Conservation (phyloP, 2,113 vertebrate genomes). For the Aphyosemion australe region DNA sequence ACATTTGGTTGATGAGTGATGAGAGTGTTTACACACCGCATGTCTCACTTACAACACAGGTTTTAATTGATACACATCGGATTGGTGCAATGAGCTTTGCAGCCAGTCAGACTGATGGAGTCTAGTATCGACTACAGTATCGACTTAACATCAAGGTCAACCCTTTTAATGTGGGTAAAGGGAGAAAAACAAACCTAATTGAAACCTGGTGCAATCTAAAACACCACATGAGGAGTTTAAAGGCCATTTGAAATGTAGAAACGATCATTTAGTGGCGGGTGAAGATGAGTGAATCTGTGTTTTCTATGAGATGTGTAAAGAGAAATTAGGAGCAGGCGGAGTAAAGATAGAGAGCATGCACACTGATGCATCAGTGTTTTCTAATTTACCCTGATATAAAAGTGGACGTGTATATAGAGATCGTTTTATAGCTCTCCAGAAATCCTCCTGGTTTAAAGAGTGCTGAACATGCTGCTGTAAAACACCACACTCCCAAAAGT, state of each 20-base stretch:
- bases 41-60: not conserved
- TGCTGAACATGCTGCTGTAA: slow-evolving; percentile 40
- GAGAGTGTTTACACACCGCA: not conserved
- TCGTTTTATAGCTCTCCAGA: not conserved
- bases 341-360: not conserved
- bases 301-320: not conserved
- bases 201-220: slow-evolving; percentile 5
- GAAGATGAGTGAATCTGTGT: slow-evolving; percentile 2
- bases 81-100: not conserved
- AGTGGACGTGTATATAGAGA: not conserved
- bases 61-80: not conserved
- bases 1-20: not conserved
- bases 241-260: too few relatives aligned
- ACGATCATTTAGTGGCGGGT: too few relatives aligned
- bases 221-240: not conserved
- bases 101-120: not conserved
- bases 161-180: slow-evolving; percentile 19
- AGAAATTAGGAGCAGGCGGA: not conserved
- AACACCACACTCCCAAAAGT: slow-evolving; percentile 48
- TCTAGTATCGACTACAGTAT: slow-evolving; percentile 9
- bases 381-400: not conserved
- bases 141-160: not conserved
- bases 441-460: slow-evolving; percentile 27
- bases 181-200: slow-evolving; percentile 9
- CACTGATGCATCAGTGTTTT: not conserved